Percentiles rank a stretch among this genome's conserved stretches.
Evolutionary conservation across 37 sponge, comb jelly and placozoan species (phyloP).

Genomic region (Hormiphora californensis): DNA sequence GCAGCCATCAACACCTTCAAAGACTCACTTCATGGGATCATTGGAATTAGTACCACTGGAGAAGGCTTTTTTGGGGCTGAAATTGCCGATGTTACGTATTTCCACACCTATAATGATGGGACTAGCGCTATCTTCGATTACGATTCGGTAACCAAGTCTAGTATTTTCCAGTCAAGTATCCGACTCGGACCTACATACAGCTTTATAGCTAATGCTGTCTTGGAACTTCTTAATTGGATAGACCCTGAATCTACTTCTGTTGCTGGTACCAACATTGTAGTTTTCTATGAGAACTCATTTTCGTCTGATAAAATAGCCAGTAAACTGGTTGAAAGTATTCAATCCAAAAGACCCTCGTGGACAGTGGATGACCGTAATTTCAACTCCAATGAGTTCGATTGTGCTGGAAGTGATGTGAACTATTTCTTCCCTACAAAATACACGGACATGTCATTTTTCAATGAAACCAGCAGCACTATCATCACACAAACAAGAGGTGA

Average conservation of each 20-base stretch:
- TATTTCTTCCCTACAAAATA: not conserved
- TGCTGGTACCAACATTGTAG: not conserved
- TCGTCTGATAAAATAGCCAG: not conserved
- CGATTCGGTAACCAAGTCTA: not conserved
- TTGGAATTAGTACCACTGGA: not conserved
- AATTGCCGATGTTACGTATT: not conserved
- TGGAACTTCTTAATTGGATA: not conserved
- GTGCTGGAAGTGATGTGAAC: not conserved
- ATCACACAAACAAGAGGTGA: not conserved
- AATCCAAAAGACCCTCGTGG: not conserved
- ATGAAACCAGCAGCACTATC: not conserved
- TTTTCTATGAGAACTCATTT: not conserved
- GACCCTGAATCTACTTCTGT: not conserved
- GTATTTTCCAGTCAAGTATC: not conserved
- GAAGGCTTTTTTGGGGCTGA: not conserved
- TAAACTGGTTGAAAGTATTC: not conserved
- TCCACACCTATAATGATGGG: not conserved
- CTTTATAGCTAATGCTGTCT: not conserved
- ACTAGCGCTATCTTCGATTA: not conserved
- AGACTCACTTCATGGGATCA: not conserved
- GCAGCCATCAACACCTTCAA: too few relatives aligned
- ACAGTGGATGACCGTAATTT: not conserved
- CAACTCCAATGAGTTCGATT: not conserved
- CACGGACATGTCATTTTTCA: not conserved
- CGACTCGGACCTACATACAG: not conserved